Evolutionary conservation across 2,888 invertebrate species (phyloP).

Genomic region (Pycnomerus fuliginosus): DNA sequence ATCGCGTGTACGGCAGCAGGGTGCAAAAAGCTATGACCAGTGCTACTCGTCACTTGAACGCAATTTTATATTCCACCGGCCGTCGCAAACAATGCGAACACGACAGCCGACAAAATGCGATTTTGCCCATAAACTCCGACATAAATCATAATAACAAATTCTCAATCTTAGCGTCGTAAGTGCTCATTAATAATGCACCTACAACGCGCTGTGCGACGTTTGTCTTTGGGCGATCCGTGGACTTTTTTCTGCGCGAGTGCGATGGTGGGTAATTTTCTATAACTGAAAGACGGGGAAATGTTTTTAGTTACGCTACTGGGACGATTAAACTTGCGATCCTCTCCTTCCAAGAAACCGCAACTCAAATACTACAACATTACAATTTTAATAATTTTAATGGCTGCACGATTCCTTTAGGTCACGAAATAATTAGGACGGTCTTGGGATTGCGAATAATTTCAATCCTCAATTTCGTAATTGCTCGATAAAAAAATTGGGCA

Average conservation of each 20-base stretch:
- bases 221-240: constrained; percentile 1
- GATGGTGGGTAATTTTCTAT: background rate
- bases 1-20: constrained; percentile 22
- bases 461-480: too few species aligned
- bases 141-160: constrained; percentile 1
- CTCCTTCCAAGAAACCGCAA: constrained; percentile 17
- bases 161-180: background rate
- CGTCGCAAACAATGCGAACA: background rate
- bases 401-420: constrained; percentile 49
- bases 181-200: background rate
- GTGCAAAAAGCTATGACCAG: constrained; percentile 16
- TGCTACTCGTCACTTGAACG: constrained; percentile 12
- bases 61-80: constrained; percentile 1
- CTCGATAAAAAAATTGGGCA: too few species aligned
- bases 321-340: constrained; percentile 11
- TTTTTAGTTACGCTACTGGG: constrained; percentile 8
- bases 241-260: background rate
- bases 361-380: constrained; percentile 37
- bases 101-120: background rate
- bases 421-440: constrained; percentile 49
- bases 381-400: constrained; percentile 51
- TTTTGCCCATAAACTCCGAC: background rate
- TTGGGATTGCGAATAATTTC: constrained; percentile 21
- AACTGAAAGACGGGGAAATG: too few species aligned
- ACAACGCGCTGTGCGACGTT: background rate